Evolutionary conservation across 1,140 invertebrate genomes (phyloP).

Genomic region (Radopholus similis): DNA sequence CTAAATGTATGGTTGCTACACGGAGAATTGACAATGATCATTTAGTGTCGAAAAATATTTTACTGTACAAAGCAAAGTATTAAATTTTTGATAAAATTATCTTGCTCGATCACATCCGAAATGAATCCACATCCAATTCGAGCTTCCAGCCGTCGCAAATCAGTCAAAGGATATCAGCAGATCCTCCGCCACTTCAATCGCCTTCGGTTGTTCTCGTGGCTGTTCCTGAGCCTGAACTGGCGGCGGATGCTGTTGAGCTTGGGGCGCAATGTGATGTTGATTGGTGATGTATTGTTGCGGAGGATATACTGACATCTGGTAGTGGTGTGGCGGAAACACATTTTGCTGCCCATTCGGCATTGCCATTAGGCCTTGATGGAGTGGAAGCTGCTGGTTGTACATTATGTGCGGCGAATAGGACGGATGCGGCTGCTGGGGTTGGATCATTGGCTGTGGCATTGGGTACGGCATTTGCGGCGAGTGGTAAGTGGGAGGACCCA

Average conservation of each 20-base stretch:
- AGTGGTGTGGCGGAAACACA: constrained; percentile 1
- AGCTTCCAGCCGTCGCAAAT: not conserved
- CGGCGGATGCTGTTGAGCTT: not conserved
- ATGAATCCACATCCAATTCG: not conserved
- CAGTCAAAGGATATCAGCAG: constrained; percentile 29
- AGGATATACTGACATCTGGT: not conserved
- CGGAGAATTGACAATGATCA: not conserved
- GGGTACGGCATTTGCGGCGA: constrained; percentile 9
- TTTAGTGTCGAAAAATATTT: constrained; percentile 1
- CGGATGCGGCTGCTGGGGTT: constrained; percentile 24
- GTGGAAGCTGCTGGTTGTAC: not conserved
- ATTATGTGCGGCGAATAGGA: not conserved
- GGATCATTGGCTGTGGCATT: constrained; percentile 22
- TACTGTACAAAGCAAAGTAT: not conserved
- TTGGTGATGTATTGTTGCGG: not conserved
- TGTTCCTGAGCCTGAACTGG: not conserved
- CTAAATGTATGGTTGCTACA: not conserved
- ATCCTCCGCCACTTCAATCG: constrained; percentile 21
- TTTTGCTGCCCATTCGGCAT: constrained; percentile 12
- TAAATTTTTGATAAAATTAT: not conserved
- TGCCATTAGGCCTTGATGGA: constrained; percentile 1
- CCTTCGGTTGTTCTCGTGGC: constrained; percentile 7
- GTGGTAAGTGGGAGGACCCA: too few species aligned
- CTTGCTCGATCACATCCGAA: not conserved
- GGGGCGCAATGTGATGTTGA: not conserved